Evolutionary conservation across 1,140 invertebrate species (phyloP).

Genomic region (Galleria mellonella): DNA sequence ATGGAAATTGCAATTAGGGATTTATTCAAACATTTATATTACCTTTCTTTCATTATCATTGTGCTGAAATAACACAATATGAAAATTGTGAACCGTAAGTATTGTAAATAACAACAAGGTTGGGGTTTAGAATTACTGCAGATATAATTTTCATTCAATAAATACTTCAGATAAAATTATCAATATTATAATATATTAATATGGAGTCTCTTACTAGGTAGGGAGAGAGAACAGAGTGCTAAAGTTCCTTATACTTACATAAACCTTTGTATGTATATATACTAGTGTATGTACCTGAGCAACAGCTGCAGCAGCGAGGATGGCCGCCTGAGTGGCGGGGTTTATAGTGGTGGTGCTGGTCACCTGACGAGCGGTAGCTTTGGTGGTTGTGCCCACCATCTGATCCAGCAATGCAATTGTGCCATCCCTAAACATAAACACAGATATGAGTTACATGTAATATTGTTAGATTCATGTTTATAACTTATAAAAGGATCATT

Average conservation of each 20-base stretch:
- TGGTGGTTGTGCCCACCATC: slow-evolving; percentile 72
- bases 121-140: too few relatives aligned
- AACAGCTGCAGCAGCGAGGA: slow-evolving; percentile 60
- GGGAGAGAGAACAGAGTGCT: too few relatives aligned
- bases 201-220: too few relatives aligned
- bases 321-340: slow-evolving; percentile 60
- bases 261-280: neutral
- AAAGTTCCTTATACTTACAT: too few relatives aligned
- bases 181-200: too few relatives aligned
- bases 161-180: too few relatives aligned
- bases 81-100: neutral
- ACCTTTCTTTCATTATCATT: too few relatives aligned
- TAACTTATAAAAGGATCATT: too few relatives aligned
- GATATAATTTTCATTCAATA: too few relatives aligned
- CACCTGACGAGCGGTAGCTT: slow-evolving; percentile 53
- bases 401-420: slow-evolving; percentile 68
- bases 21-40: slow-evolving; percentile 1
- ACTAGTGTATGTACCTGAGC: slow-evolving; percentile 33
- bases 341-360: slow-evolving; percentile 43
- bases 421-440: slow-evolving; percentile 54
- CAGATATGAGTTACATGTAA: neutral
- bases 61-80: neutral
- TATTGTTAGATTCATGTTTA: too few relatives aligned
- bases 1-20: too few relatives aligned
- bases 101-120: too few relatives aligned